Evolutionary conservation across 1,140 invertebrate species (phyloP), one percentile per base, ranked within the genome.

Genomic region (Condylostylus longicornis): DNA sequence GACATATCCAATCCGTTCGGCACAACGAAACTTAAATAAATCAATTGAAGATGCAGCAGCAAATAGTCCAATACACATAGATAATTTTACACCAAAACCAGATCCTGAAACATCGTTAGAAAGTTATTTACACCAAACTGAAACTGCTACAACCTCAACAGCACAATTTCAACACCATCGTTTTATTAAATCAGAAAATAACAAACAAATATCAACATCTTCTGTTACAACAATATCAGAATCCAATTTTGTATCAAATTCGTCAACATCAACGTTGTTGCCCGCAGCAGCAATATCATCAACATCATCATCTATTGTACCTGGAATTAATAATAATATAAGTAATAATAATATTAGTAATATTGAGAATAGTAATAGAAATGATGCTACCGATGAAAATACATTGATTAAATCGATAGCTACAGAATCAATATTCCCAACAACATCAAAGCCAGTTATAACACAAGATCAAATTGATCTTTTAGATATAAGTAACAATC

Each of bases 11-110:
- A 15, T 39, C 15, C 41, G 46, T 39, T 50, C 56, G 17, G 56
- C 57, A 14, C 56, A 54, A 46, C 51, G 57, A 41, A 58, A 60
- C 44, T 51, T 60, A 41, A 59, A 43, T 38, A 58, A 60, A 41
- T 59, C 54, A 18, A 56, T 58, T 37, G 52, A 56, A 45, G 55
- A 47, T 38, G 53, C 45, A 22, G 48, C 53, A 29, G 31, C 40
- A 27, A 48, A 36, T 51, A 55, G 34, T n/a, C n/a, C n/a, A n/a
- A n/a, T n/a, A n/a, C n/a, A n/a, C n/a, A n/a, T n/a, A n/a, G n/a
- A n/a, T n/a, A n/a, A n/a, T n/a, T n/a, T n/a, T n/a, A n/a, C n/a
- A n/a, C n/a, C n/a, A n/a, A n/a, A n/a, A n/a, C n/a, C n/a, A n/a
- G n/a, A n/a, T 25, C n/a, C 23, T n/a, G n/a, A n/a, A n/a, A n/a